Evolutionary conservation across 2,797 vertebrate genomes (phyloP).

Genomic region (Periophthalmus magnuspinnatus): DNA sequence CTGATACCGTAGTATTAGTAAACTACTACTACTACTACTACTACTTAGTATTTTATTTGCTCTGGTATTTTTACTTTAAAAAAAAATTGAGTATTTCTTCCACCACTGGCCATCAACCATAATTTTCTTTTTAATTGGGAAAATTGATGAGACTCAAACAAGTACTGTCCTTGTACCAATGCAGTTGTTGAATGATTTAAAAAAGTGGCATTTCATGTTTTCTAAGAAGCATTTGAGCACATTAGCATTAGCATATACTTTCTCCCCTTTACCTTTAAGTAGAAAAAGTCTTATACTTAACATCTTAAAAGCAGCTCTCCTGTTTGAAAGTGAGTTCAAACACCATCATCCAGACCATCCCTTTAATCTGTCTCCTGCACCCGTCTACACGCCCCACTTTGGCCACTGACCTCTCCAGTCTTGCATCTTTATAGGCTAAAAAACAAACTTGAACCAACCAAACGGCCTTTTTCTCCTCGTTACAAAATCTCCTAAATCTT

Average conservation of each 20-base stretch:
- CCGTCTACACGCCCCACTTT: slow-evolving; percentile 16
- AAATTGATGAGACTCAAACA: too few species aligned
- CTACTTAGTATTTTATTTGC: too few species aligned
- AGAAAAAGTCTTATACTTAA: slow-evolving; percentile 4
- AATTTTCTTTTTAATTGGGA: too few species aligned
- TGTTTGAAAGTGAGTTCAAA: slow-evolving; percentile 11
- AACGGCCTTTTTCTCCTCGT: slow-evolving; percentile 11
- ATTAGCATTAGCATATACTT: slow-evolving; percentile 9
- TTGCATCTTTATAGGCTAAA: slow-evolving; percentile 37
- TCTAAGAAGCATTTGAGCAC: not conserved
- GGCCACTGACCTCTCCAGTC: slow-evolving; percentile 35
- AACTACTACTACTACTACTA: too few species aligned
- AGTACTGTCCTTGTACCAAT: too few species aligned
- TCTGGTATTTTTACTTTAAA: too few species aligned
- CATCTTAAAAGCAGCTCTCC: not conserved
- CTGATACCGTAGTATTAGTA: too few species aligned
- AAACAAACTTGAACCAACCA: slow-evolving; percentile 24
- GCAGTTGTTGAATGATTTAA: too few species aligned
- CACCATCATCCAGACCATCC: slow-evolving; percentile 14
- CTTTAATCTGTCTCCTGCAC: slow-evolving; percentile 7
- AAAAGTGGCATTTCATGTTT: not conserved
- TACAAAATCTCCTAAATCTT: slow-evolving; percentile 50
- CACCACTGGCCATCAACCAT: too few species aligned
- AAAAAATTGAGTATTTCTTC: too few species aligned
- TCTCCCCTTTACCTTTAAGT: not conserved